A percentile compares a stretch with the other conserved stretches of the same genome.
These are phyloP conservation scores for Eufriesea mexicana DNA, from an alignment of 1,140 invertebrate species.

Conservation along the genomic window DNA sequence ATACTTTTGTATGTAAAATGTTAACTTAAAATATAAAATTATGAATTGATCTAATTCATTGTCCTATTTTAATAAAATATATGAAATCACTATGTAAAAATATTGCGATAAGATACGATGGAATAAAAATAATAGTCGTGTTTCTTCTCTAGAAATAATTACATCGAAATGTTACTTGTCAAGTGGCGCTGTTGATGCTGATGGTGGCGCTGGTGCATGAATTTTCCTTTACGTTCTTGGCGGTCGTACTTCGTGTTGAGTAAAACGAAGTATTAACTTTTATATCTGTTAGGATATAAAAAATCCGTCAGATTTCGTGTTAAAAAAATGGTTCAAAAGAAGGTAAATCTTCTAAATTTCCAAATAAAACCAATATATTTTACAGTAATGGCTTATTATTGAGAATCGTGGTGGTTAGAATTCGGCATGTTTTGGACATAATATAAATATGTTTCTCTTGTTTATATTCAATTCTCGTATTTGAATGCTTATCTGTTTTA, in stretches of 20 bases:
- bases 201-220: slow-evolving; percentile 16
- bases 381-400: not conserved
- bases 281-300: slow-evolving; percentile 58
- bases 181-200: slow-evolving; percentile 7
- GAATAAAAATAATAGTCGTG: not conserved
- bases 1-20: not conserved
- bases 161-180: not conserved
- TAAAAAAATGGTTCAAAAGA: slow-evolving; percentile 77
- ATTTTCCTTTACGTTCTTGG: slow-evolving; percentile 46
- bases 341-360: slow-evolving; percentile 64
- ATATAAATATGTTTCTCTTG: slow-evolving; percentile 40
- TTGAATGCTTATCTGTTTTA: not conserved
- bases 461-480: not conserved
- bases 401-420: slow-evolving; percentile 10
- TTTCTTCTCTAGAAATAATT: slow-evolving; percentile 10
- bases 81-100: not conserved
- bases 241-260: slow-evolving; percentile 25
- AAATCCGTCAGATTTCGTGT: slow-evolving; percentile 63
- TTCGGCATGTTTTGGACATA: slow-evolving; percentile 25
- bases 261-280: slow-evolving; percentile 34
- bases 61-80: not conserved
- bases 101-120: not conserved
- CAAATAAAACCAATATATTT: slow-evolving; percentile 64
- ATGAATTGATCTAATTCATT: not conserved
- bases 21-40: not conserved